Evolutionary conservation across 2,888 invertebrate species (phyloP).

Genomic region (Ganaspis brasiliensis): DNA sequence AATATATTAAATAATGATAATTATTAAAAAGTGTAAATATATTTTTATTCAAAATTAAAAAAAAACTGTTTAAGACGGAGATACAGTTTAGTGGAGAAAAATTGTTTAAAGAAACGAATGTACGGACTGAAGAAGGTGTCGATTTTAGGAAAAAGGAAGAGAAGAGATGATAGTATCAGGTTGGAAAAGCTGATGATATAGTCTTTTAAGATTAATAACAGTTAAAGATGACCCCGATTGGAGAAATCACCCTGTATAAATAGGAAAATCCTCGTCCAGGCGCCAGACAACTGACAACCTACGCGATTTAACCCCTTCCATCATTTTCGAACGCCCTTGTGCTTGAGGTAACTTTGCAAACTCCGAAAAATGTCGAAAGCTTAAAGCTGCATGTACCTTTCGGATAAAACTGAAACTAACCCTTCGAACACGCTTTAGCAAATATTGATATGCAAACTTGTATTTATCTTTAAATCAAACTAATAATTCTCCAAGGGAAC

Average conservation of each 20-base stretch:
- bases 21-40: not conserved
- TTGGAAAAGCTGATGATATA: slow-evolving; percentile 25
- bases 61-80: not conserved
- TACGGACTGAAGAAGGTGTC: not conserved
- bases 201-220: slow-evolving; percentile 14
- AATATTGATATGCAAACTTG: slow-evolving; percentile 18
- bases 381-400: slow-evolving; percentile 30
- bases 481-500: not conserved
- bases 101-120: not conserved
- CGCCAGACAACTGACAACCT: slow-evolving; percentile 38
- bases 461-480: slow-evolving; percentile 9
- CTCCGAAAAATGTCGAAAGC: slow-evolving; percentile 24
- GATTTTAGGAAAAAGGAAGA: not conserved
- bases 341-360: slow-evolving; percentile 1
- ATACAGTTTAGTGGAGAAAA: no score
- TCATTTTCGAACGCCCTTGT: slow-evolving; percentile 17
- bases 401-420: slow-evolving; percentile 15
- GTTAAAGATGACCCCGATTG: slow-evolving; percentile 36
- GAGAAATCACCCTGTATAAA: slow-evolving; percentile 18
- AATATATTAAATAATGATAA: no score
- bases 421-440: slow-evolving; percentile 1
- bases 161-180: not conserved
- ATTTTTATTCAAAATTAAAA: not conserved
- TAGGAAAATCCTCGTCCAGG: slow-evolving; percentile 8
- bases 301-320: not conserved